Conservation (phyloP, 2,888 invertebrate species). For the Oscheius sp. region DNA sequence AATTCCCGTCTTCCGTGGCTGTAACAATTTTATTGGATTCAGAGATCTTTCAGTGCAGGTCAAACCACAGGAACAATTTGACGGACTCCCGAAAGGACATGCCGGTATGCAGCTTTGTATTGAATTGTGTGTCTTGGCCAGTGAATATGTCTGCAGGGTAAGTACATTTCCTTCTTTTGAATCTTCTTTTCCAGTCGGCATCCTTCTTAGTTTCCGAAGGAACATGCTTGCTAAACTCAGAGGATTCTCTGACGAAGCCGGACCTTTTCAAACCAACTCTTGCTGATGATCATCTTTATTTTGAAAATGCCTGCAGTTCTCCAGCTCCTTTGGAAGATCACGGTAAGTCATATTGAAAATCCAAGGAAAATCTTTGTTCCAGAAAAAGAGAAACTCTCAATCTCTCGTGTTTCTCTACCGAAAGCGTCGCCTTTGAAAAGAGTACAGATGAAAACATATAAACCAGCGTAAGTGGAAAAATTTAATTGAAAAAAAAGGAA, state of each 20-base stretch:
- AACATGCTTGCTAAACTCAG: conserved; percentile 60
- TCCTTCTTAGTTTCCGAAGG: conserved; percentile 63
- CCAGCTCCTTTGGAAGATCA: conserved; percentile 1
- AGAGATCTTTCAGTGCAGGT: conserved; percentile 66
- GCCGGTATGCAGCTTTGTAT: conserved; percentile 71
- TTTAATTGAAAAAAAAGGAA: neutral
- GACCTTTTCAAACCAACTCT: conserved; percentile 60
- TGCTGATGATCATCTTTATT: conserved; percentile 61
- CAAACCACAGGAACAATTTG: conserved; percentile 66
- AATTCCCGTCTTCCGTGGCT: conserved; percentile 65
- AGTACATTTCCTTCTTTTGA: neutral
- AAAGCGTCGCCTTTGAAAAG: conserved; percentile 31
- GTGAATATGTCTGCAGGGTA: conserved; percentile 65
- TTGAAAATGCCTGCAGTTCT: conserved; percentile 66
- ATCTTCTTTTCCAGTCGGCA: conserved; percentile 57
- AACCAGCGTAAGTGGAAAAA: conserved; percentile 10
- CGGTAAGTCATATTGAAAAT: neutral
- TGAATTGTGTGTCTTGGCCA: conserved; percentile 69
- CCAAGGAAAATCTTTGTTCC: neutral
- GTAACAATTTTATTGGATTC: conserved; percentile 70
- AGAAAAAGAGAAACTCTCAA: conserved; percentile 16
- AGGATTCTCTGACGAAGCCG: conserved; percentile 63
- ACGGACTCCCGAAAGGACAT: conserved; percentile 67
- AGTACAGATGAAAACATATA: conserved; percentile 35
- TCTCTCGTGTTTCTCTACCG: conserved; percentile 12